Percentiles rank a stretch among this genome's conserved stretches.
Evolutionary conservation across 2,797 vertebrate species (phyloP).

Genomic region (Mionectes olivaceus): DNA sequence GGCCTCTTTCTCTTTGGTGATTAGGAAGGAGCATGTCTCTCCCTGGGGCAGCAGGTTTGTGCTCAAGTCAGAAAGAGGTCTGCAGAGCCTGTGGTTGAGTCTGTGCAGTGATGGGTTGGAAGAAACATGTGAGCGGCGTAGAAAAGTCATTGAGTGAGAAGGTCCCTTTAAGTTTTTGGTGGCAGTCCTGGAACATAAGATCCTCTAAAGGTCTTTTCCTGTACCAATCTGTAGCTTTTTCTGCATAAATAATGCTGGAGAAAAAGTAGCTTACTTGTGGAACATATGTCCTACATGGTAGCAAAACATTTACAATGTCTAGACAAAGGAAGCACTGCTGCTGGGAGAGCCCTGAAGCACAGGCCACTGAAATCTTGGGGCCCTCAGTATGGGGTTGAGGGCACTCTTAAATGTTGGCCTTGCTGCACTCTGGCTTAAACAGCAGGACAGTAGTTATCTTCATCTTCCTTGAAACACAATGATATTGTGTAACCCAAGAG

Average conservation of each 20-base stretch:
- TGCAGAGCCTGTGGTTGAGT: neutral
- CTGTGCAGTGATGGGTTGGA: neutral
- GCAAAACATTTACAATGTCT: neutral
- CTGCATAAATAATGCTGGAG: neutral
- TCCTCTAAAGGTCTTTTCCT: neutral
- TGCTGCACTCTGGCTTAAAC: neutral
- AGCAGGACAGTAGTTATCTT: neutral
- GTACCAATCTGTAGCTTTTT: neutral
- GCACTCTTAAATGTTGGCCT: neutral
- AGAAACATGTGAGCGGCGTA: neutral
- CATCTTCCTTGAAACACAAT: conserved; percentile 32
- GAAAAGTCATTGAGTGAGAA: neutral
- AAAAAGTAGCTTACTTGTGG: neutral
- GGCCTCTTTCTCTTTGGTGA: neutral
- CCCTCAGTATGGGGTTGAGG: neutral
- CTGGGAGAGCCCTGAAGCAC: neutral
- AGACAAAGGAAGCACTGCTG: neutral
- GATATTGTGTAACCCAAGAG: conserved; percentile 31
- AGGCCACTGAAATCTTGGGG: neutral
- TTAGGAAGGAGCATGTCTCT: neutral
- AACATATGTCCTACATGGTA: fast-evolving
- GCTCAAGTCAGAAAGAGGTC: neutral
- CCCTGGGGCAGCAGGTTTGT: neutral
- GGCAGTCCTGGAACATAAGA: neutral
- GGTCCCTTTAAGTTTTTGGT: neutral